Conservation (phyloP, 2,797 vertebrate species). For the Urophycis tenuis region DNA sequence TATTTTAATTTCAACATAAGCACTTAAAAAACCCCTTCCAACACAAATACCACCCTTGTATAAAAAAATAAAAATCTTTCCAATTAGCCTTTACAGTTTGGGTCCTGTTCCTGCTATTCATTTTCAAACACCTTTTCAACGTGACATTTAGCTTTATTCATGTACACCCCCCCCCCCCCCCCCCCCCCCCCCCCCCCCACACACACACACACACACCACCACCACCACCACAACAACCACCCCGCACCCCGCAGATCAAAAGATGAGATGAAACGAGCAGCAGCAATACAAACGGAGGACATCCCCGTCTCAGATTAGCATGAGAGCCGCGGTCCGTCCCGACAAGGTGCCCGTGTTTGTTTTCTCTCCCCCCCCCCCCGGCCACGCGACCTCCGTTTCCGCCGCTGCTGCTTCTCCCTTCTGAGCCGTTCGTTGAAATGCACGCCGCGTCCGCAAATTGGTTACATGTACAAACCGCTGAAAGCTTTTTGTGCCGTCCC, state of each 20-base stretch:
- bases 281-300: slow-evolving; percentile 17
- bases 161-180: too few relatives aligned
- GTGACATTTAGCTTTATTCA: too few relatives aligned
- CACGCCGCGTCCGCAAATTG: slow-evolving; percentile 66
- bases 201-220: too few relatives aligned
- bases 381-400: slow-evolving; percentile 46
- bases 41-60: too few relatives aligned
- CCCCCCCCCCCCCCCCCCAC: too few relatives aligned
- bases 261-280: background rate
- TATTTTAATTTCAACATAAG: too few relatives aligned
- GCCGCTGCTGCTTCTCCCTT: slow-evolving; percentile 49
- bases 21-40: too few relatives aligned
- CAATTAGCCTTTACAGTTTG: background rate
- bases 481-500: slow-evolving; percentile 64
- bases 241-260: too few relatives aligned
- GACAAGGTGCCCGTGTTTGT: background rate
- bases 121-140: background rate
- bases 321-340: background rate
- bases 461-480: slow-evolving; percentile 64
- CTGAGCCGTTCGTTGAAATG: slow-evolving; percentile 72
- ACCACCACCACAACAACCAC: too few relatives aligned
- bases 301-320: slow-evolving; percentile 45
- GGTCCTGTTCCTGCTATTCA: background rate
- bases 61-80: too few relatives aligned
- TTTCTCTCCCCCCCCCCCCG: slow-evolving; percentile 44